Conservation (phyloP, 2,888 invertebrate genomes). For the Drosophila mulleri region DNA sequence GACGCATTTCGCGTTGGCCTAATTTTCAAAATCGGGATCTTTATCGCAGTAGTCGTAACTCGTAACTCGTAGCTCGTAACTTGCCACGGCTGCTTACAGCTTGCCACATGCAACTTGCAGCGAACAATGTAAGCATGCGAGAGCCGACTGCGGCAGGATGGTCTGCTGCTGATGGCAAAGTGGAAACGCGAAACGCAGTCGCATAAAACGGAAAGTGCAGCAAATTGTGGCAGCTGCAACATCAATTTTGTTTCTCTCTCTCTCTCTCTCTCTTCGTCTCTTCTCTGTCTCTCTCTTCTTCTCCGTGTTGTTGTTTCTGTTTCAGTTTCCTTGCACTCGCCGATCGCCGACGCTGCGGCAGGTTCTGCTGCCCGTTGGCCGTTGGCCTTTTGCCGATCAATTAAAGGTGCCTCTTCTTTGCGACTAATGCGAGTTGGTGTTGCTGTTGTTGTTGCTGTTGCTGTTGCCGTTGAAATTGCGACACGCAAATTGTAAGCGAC, state of each 20-base stretch:
- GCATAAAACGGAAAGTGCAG: slow-evolving; percentile 81
- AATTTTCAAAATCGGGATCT: slow-evolving; percentile 77
- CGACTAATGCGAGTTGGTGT: slow-evolving; percentile 42
- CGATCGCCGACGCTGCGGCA: slow-evolving; percentile 47
- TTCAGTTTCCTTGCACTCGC: slow-evolving; percentile 32
- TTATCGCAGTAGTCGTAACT: slow-evolving; percentile 71
- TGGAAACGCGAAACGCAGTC: slow-evolving; percentile 61
- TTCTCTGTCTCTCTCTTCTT: too few relatives aligned
- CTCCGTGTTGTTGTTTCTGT: slow-evolving; percentile 4
- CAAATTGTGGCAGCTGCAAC: slow-evolving; percentile 81
- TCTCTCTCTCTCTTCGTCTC: slow-evolving; percentile 13
- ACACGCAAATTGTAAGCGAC: slow-evolving; percentile 75
- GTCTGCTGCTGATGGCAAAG: slow-evolving; percentile 12
- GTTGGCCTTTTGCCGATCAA: slow-evolving; percentile 76
- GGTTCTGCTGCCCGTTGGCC: slow-evolving; percentile 71
- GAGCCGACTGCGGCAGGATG: slow-evolving; percentile 52
- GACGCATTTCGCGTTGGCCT: slow-evolving; percentile 60
- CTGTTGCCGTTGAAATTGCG: slow-evolving; percentile 45
- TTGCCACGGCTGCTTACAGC: neutral
- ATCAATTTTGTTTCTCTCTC: slow-evolving; percentile 40
- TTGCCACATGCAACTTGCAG: slow-evolving; percentile 7
- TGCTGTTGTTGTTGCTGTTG: neutral
- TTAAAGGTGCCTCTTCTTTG: slow-evolving; percentile 36
- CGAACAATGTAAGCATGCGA: slow-evolving; percentile 55
- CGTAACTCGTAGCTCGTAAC: slow-evolving; percentile 30